These are phyloP conservation scores for Pteronotus mesoamericanus DNA, from an alignment of 2,797 vertebrate species.

Conservation along the genomic window DNA sequence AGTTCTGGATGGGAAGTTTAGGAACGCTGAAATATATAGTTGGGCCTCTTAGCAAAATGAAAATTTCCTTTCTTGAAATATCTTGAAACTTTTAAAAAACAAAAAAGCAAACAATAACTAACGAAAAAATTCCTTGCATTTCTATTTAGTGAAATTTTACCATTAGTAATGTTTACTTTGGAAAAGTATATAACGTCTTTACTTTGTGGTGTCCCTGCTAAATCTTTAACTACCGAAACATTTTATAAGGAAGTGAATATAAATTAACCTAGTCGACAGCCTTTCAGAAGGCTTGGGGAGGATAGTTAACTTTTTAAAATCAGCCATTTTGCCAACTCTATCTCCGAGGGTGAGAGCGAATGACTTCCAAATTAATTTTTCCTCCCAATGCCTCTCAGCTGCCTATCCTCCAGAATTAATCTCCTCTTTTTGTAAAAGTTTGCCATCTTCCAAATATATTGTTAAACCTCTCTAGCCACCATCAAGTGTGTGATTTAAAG, in stretches of 20 bases:
- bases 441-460: neutral
- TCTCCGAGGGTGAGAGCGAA: neutral
- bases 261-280: neutral
- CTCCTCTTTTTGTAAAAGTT: neutral
- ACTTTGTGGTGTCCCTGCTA: slow-evolving; percentile 18
- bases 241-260: neutral
- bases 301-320: slow-evolving; percentile 10
- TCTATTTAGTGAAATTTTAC: slow-evolving; percentile 8
- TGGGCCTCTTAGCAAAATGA: neutral
- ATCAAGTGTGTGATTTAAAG: neutral
- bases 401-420: neutral
- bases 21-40: neutral
- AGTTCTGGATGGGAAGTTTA: neutral
- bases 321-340: neutral
- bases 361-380: neutral
- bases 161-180: neutral
- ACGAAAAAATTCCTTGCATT: neutral
- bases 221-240: slow-evolving; percentile 14
- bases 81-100: neutral
- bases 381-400: neutral
- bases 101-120: neutral
- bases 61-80: neutral
- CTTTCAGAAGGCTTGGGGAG: neutral
- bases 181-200: neutral
- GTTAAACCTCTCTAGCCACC: neutral